Conservation (phyloP, 2,797 vertebrate genomes). For the Manis pentadactyla region DNA sequence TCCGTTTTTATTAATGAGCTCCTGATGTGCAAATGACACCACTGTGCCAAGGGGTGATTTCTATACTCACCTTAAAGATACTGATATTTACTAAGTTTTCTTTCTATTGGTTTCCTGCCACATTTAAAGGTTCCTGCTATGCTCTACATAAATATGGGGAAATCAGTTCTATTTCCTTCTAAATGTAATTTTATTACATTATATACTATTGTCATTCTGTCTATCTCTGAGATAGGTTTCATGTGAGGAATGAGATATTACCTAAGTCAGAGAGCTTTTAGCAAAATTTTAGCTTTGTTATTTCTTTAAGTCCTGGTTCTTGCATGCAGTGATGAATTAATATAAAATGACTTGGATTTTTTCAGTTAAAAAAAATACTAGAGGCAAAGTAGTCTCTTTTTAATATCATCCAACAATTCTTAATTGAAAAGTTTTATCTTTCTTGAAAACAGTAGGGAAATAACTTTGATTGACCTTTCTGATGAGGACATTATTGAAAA, state of each 20-base stretch:
- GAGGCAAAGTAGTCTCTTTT: background rate
- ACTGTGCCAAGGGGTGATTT: background rate
- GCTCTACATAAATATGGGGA: background rate
- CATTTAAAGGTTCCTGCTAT: background rate
- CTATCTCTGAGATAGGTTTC: background rate
- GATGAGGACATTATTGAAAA: conserved; percentile 73
- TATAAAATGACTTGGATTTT: background rate
- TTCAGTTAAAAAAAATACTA: background rate
- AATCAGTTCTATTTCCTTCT: background rate
- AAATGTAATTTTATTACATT: background rate
- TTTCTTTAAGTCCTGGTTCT: background rate
- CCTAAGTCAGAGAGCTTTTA: background rate
- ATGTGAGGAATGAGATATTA: background rate
- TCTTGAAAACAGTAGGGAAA: conserved; percentile 42
- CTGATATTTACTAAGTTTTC: background rate
- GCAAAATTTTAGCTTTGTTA: background rate
- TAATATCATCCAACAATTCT: background rate
- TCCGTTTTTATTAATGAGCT: background rate
- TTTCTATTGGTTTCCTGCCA: background rate
- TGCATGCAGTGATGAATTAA: background rate
- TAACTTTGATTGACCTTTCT: conserved; percentile 75
- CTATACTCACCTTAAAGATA: background rate
- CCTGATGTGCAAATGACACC: background rate
- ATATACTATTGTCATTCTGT: background rate
- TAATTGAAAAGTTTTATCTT: conserved; percentile 48